Evolutionary conservation across 2,888 invertebrate genomes (phyloP), one percentile per base, ranked within the genome.

Genomic region (Stegophylla sp.): DNA sequence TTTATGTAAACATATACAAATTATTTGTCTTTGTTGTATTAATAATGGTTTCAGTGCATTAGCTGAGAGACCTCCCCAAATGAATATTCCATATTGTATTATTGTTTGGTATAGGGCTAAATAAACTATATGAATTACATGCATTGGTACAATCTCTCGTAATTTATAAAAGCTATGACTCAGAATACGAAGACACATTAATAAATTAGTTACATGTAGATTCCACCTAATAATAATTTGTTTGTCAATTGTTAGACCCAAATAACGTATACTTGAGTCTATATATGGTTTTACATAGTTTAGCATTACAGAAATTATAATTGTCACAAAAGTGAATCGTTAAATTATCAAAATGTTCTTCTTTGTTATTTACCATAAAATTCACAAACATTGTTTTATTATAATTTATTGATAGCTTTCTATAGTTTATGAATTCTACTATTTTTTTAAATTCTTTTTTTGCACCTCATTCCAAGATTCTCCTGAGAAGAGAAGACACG

Each of bases 251-350:
- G 20, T 66, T 66, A 66, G 23, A 7, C 66, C 23, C 66, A 45
- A 66, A 66, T 66, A 66, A 66, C 45, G 66, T 66, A 66, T 45
- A 45, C 43, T 66, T 66, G 66, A 66, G 45, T 66, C 23, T 45
- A 45, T 12, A 45, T 23, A 45, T 15, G 17, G 23, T 43, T 66
- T 66, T 66, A 45, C 45, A 66, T 13, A 23, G 23, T 5, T 34
- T 41, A 63, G 15, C 45, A 66, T 66, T 45, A 43, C 23, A 66
- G 23, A 66, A 43, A 23, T 66, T 66, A 45, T 66, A 1, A 13
- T 23, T 66, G 17, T 45, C 43, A 66, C 45, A 66, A 66, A 45
- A 66, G 66, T 66, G 66, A 45, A 66, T 66, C 9, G 3, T 66
- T 66, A 66, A 45, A 66, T 23, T 23, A 15, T 66, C 43, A 13